Conservation (phyloP, 1,140 invertebrate species). For the Drosophila rhopaloa region DNA sequence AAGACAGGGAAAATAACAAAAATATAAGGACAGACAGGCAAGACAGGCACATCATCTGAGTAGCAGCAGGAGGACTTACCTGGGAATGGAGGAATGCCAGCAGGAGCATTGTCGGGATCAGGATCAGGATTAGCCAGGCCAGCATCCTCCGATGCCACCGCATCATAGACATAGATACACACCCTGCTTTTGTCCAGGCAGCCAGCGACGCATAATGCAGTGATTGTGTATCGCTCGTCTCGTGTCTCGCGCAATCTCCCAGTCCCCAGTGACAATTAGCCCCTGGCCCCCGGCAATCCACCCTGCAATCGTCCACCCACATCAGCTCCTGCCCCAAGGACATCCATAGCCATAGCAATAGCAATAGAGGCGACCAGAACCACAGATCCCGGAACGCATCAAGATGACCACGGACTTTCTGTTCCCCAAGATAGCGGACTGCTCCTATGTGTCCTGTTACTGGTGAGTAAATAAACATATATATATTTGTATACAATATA, state of each 20-base stretch:
- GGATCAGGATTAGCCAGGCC: constrained; percentile 11
- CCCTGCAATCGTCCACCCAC: background rate
- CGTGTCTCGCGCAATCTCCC: constrained; percentile 23
- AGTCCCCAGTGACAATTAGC: constrained; percentile 23
- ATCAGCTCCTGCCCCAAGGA: background rate
- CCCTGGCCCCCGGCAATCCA: background rate
- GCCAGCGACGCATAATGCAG: constrained; percentile 50
- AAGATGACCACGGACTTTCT: constrained; percentile 81
- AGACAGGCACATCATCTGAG: constrained; percentile 8
- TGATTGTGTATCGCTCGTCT: constrained; percentile 30
- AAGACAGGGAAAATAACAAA: constrained; percentile 27
- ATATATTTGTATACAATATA: background rate
- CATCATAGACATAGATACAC: constrained; percentile 39
- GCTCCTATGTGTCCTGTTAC: constrained; percentile 89
- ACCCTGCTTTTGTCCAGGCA: constrained; percentile 36
- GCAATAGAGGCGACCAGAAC: constrained; percentile 5
- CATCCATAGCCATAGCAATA: constrained; percentile 4
- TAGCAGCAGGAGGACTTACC: background rate
- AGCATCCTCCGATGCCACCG: constrained; percentile 35
- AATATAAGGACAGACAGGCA: constrained; percentile 18
- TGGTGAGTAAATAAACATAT: constrained; percentile 85
- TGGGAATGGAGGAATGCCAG: constrained; percentile 37
- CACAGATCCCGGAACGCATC: constrained; percentile 16
- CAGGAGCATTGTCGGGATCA: constrained; percentile 2
- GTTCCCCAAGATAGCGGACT: constrained; percentile 88